Evolutionary conservation across 2,113 vertebrate species (phyloP), one percentile per base, ranked within the genome.

Genomic region (Smithornis capensis): DNA sequence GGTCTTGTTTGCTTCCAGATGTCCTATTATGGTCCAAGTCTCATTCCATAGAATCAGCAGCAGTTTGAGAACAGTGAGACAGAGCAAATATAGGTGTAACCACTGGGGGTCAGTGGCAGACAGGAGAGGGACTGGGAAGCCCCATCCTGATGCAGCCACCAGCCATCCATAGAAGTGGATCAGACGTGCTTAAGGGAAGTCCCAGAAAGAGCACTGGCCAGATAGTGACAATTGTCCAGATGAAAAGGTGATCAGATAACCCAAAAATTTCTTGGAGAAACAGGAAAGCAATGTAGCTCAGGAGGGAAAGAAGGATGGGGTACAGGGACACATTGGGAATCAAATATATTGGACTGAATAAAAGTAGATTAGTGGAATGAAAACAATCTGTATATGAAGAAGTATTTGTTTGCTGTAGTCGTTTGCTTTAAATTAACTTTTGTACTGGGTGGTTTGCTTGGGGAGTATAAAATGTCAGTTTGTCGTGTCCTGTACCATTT

Each of bases 51-150:
- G 82, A 8, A 77, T 50, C 29, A 31, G 50, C n/a, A 60, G 47
- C 7, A 7, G 37, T 50, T 8, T 31, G 38, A 14, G 28, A 53
- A 45, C 55, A 37, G 27, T 2, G 47, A 73, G 70, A n/a, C 13
- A 55, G 75, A 95, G 67, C 55, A 90, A 93, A 44, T 44, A 33
- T 2, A 64, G 47, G 45, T 88, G 47, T 67, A 92, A 69, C 96
- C 96, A 93, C 96, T 93, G 94, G 95, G 65, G 92, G 95, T 95
- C 96, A 96, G 90, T 96, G 90, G 68, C 70, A 94, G 88, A 94
- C 79, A 88, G 90, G 52, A 74, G 78, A 94, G 95, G 45, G 50
- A 59, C 62, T 47, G 71, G 52, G 67, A 59, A 96, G 70, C 49
- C 80, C 81, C 16, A 2, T 15, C 6, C 7, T 1, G 5, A 27